A percentile compares a stretch with the other conserved stretches of the same genome.
These are phyloP conservation scores for Aphaenogaster rudis DNA, from an alignment of 1,140 invertebrate species.

Conservation along the genomic window DNA sequence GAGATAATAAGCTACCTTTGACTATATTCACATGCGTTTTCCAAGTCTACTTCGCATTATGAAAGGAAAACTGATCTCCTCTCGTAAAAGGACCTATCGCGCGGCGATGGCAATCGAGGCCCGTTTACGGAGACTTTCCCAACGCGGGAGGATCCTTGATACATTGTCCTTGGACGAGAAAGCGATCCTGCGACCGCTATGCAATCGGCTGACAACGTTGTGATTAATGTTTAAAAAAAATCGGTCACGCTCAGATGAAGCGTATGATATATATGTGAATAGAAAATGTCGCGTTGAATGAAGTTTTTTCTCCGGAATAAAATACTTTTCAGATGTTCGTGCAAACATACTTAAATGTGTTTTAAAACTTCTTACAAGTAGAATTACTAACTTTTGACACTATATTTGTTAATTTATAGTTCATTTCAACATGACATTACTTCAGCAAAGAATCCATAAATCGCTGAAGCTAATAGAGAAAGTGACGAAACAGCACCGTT, in stretches of 20 bases:
- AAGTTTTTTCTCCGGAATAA: not conserved
- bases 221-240: slow-evolving; percentile 52
- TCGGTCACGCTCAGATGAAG: slow-evolving; percentile 29
- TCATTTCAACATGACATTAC: not conserved
- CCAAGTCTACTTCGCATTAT: slow-evolving; percentile 22
- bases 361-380: not conserved
- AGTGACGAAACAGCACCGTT: not conserved
- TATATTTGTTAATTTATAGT: not conserved
- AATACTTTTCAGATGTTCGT: not conserved
- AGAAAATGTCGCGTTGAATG: not conserved
- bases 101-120: slow-evolving; percentile 15
- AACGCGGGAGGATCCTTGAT: slow-evolving; percentile 63
- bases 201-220: slow-evolving; percentile 37
- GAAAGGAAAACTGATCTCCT: slow-evolving; percentile 46
- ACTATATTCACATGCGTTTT: not conserved
- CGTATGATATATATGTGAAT: not conserved
- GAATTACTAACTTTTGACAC: not conserved
- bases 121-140: slow-evolving; percentile 57
- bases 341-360: not conserved
- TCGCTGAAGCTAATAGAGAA: not conserved
- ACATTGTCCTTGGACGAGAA: slow-evolving; percentile 69
- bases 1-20: slow-evolving; percentile 21
- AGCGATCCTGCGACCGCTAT: slow-evolving; percentile 50
- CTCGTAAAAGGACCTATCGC: slow-evolving; percentile 44
- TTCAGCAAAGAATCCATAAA: not conserved